Percentiles rank a stretch among this genome's conserved stretches.
Conservation (phyloP, 2,888 invertebrate genomes). For the Tuta absoluta region DNA sequence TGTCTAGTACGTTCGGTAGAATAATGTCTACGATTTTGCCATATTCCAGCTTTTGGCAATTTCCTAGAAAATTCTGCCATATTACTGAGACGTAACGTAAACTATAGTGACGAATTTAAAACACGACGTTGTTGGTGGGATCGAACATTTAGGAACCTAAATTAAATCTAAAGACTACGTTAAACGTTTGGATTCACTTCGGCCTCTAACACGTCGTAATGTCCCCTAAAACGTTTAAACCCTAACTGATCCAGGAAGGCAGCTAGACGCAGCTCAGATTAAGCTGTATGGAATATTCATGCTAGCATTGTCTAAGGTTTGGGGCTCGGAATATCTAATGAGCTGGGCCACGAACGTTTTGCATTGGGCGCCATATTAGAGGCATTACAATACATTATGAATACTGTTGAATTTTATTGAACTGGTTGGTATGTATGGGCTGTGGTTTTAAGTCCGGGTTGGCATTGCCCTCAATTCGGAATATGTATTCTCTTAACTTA, state of each 20-base stretch:
- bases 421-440: not conserved
- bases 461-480: too few species aligned
- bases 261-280: constrained; percentile 3
- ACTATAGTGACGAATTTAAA: too few species aligned
- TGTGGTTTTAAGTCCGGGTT: not conserved
- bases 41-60: too few species aligned
- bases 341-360: not conserved
- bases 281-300: constrained; percentile 12
- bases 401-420: not conserved
- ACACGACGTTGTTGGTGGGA: too few species aligned
- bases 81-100: too few species aligned
- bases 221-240: constrained; percentile 9
- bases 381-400: not conserved
- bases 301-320: constrained; percentile 5
- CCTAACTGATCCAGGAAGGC: constrained; percentile 1
- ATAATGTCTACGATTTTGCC: too few species aligned
- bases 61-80: too few species aligned
- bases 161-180: too few species aligned
- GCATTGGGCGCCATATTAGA: constrained; percentile 2
- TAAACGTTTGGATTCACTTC: too few species aligned
- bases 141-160: too few species aligned
- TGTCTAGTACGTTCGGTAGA: too few species aligned
- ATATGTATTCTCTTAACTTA: too few species aligned
- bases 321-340: constrained; percentile 6
- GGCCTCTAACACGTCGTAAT: not conserved